A percentile compares a stretch with the other conserved stretches of the same genome.
phyloP scores from a whole-genome alignment of 2,113 vertebrate genomes.

The Parus major region DNA sequence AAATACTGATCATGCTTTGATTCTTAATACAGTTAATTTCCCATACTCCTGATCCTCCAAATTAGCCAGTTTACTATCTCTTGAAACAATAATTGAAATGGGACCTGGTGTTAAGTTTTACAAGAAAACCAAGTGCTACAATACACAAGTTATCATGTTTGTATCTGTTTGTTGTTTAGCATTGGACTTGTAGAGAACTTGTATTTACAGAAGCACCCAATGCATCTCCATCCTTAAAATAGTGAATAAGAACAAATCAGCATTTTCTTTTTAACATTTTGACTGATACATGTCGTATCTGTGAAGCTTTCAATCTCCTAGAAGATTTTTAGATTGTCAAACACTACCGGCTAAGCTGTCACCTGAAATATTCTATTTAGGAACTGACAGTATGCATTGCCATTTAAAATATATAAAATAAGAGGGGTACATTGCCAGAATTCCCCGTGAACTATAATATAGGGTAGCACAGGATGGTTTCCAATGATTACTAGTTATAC shows the following conservation, averaged over 20 bases:
- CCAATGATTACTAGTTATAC: not conserved
- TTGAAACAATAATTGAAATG: not conserved
- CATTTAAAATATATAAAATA: not conserved
- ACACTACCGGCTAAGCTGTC: not conserved
- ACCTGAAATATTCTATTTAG: not conserved
- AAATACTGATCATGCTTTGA: not conserved
- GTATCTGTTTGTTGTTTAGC: not conserved
- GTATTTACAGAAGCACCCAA: not conserved
- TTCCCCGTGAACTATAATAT: not conserved
- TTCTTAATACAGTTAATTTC: not conserved
- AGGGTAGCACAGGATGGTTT: not conserved
- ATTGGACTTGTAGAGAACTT: not conserved
- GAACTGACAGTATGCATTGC: not conserved
- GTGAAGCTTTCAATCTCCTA: not conserved
- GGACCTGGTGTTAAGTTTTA: not conserved
- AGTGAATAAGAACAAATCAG: not conserved
- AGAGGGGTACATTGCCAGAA: not conserved
- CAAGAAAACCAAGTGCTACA: not conserved
- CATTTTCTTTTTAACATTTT: not conserved
- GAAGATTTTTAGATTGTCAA: not conserved
- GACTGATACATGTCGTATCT: not conserved
- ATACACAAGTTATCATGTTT: not conserved
- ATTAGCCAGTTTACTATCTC: not conserved
- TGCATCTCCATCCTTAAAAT: not conserved
- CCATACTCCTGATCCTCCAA: not conserved